Evolutionary conservation across 2,888 invertebrate genomes (phyloP).

Genomic region (Ceratothoa steindachneri): DNA sequence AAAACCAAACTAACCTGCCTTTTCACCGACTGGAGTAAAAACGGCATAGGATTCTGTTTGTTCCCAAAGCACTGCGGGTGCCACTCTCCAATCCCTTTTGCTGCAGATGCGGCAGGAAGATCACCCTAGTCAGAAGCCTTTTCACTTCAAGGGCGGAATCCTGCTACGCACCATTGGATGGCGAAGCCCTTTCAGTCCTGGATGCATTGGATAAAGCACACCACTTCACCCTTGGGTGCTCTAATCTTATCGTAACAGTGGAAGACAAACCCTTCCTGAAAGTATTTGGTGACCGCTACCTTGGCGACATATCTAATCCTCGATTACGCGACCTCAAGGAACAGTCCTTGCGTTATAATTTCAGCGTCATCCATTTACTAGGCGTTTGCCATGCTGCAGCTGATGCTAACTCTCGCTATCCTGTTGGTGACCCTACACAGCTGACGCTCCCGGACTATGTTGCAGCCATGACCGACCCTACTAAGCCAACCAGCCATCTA

Average conservation of each 20-base stretch:
- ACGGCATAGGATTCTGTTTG: constrained; percentile 8
- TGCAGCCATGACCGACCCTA: too few relatives aligned
- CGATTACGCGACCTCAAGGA: background rate
- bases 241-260: constrained; percentile 3
- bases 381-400: constrained; percentile 8
- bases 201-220: constrained; percentile 23
- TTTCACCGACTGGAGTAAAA: constrained; percentile 9
- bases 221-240: constrained; percentile 24
- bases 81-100: constrained; percentile 14
- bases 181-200: constrained; percentile 11
- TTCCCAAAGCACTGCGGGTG: constrained; percentile 17
- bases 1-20: background rate
- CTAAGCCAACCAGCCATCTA: too few relatives aligned
- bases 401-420: background rate
- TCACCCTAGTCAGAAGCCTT: constrained; percentile 18
- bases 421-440: background rate
- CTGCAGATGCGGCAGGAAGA: constrained; percentile 9
- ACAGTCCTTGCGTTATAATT: constrained; percentile 14
- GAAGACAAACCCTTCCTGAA: constrained; percentile 20
- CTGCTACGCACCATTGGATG: constrained; percentile 21
- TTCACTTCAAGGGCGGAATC: constrained; percentile 18
- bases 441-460: background rate
- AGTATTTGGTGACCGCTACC: background rate
- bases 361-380: constrained; percentile 6
- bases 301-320: background rate